phyloP scores from a whole-genome alignment of 2,113 vertebrate genomes.

The Piliocolobus tephrosceles region DNA sequence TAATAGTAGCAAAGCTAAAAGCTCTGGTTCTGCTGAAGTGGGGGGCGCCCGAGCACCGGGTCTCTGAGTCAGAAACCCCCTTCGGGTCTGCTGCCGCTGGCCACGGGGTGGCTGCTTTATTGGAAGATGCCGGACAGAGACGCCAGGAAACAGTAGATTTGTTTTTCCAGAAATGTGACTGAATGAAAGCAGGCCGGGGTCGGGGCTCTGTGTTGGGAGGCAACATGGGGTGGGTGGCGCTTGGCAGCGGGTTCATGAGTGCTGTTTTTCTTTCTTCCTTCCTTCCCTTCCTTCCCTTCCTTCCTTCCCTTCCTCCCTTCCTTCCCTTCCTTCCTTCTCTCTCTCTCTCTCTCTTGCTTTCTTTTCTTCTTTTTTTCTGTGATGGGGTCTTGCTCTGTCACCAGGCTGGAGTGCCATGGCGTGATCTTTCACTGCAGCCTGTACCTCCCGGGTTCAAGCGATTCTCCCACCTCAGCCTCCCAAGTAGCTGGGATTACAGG shows the following conservation, averaged over 20 bases:
- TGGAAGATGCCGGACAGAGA: background rate
- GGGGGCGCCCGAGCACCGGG: fast-evolving
- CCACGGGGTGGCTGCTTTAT: background rate
- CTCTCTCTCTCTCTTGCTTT: background rate
- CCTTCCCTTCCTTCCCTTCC: too few relatives aligned
- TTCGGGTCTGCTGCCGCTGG: background rate
- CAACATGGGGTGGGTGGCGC: background rate
- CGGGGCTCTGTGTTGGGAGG: background rate
- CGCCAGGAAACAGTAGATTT: background rate
- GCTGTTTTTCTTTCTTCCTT: background rate
- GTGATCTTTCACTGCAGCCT: background rate
- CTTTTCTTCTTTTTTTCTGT: background rate
- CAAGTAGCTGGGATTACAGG: background rate
- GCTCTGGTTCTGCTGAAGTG: background rate
- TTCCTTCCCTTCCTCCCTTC: fast-evolving
- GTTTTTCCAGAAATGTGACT: background rate
- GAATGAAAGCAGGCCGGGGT: background rate
- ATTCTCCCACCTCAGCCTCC: background rate
- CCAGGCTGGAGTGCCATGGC: background rate
- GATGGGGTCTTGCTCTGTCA: background rate
- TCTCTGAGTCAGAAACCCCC: background rate
- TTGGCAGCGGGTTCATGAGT: background rate
- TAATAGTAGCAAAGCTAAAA: background rate
- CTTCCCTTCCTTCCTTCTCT: fast-evolving
- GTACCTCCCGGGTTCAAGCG: background rate